These are phyloP conservation scores for Microctonus aethiopoides DNA, from an alignment of 2,888 invertebrate genomes.

Conservation along the genomic window DNA sequence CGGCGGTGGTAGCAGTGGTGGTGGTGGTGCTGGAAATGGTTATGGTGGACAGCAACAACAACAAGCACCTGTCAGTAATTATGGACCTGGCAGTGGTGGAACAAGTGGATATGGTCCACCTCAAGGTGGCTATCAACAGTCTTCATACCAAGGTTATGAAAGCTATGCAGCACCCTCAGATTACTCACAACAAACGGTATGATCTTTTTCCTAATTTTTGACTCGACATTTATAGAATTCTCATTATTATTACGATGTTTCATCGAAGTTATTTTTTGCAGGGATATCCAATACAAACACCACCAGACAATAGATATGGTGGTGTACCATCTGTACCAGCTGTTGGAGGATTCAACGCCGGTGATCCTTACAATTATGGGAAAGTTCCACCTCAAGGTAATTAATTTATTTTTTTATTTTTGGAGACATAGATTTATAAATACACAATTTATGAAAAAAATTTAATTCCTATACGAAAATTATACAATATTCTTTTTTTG, in stretches of 20 bases:
- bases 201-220: constrained; percentile 2
- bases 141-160: constrained; percentile 62
- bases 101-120: constrained; percentile 57
- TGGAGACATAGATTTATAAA: not conserved
- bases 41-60: constrained; percentile 57
- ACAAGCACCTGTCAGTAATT: constrained; percentile 53
- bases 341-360: constrained; percentile 57
- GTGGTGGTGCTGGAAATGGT: constrained; percentile 56
- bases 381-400: constrained; percentile 63
- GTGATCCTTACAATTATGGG: constrained; percentile 64
- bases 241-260: not conserved
- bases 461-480: constrained; percentile 10
- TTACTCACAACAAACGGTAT: constrained; percentile 62
- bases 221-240: not conserved
- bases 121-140: constrained; percentile 58
- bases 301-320: constrained; percentile 62
- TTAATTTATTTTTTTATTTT: constrained; percentile 34
- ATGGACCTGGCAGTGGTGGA: constrained; percentile 38
- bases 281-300: constrained; percentile 61
- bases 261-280: constrained; percentile 36
- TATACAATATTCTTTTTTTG: not conserved
- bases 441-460: not conserved
- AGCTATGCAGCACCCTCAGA: constrained; percentile 64
- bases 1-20: constrained; percentile 56
- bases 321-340: constrained; percentile 58